Conservation (phyloP, 2,888 invertebrate species). For the Euclidia mi region DNA sequence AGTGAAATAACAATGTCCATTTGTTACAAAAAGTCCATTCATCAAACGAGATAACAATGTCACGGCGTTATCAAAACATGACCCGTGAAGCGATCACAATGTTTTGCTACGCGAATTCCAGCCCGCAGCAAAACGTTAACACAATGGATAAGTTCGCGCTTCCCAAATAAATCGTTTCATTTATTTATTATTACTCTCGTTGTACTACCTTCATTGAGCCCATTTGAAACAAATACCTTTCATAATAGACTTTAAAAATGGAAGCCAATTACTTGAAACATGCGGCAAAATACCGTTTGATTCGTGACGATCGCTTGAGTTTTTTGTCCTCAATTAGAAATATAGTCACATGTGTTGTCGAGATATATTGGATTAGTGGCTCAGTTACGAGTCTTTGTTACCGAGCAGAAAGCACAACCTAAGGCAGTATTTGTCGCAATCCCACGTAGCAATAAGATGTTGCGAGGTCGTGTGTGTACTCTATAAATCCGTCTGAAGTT, state of each 20-base stretch:
- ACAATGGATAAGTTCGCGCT: slow-evolving; percentile 79
- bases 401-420: slow-evolving; percentile 40
- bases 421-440: slow-evolving; percentile 52
- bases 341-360: background rate
- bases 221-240: slow-evolving; percentile 60
- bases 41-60: slow-evolving; percentile 88
- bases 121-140: slow-evolving; percentile 78
- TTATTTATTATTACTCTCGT: slow-evolving; percentile 72
- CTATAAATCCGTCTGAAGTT: slow-evolving; percentile 62
- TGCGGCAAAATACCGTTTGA: background rate
- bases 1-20: slow-evolving; percentile 85
- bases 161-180: slow-evolving; percentile 77
- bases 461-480: slow-evolving; percentile 40
- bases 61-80: slow-evolving; percentile 88
- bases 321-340: background rate
- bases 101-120: slow-evolving; percentile 79
- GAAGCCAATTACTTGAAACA: slow-evolving; percentile 10
- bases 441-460: slow-evolving; percentile 57
- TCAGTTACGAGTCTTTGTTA: slow-evolving; percentile 25
- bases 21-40: slow-evolving; percentile 88
- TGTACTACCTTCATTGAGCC: slow-evolving; percentile 42
- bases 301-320: background rate
- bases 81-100: slow-evolving; percentile 85
- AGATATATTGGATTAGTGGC: too few relatives aligned
- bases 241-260: slow-evolving; percentile 10